Percentiles rank a stretch among this genome's conserved stretches.
phyloP scores from a whole-genome alignment of 2,888 invertebrate genomes.

The Calameuta filiformis region DNA sequence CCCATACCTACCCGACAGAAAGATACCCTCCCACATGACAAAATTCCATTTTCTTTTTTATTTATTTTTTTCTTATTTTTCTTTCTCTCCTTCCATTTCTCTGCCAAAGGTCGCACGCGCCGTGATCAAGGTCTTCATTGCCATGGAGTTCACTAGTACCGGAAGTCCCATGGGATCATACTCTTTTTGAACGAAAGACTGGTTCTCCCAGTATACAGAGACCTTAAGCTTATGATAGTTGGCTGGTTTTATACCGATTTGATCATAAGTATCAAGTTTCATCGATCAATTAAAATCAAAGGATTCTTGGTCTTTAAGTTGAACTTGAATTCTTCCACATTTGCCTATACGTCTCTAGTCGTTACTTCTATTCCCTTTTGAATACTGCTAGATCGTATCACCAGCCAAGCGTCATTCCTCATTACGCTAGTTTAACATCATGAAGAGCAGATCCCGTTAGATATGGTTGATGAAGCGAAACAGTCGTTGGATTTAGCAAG shows the following conservation, averaged over 20 bases:
- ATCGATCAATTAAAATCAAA: background rate
- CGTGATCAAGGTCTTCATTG: background rate
- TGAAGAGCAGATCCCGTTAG: background rate
- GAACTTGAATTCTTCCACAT: background rate
- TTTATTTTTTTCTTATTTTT: too few species aligned
- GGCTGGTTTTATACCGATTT: background rate
- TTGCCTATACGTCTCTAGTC: background rate
- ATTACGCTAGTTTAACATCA: background rate
- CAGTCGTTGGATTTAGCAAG: background rate
- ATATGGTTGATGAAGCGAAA: background rate
- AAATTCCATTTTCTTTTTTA: background rate
- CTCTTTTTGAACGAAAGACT: background rate
- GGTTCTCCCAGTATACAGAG: background rate
- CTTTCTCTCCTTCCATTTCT: background rate
- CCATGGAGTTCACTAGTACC: background rate
- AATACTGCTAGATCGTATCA: background rate
- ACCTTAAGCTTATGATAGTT: background rate
- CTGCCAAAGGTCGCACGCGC: background rate
- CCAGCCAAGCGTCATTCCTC: background rate
- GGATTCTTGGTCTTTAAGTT: background rate
- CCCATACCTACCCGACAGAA: background rate
- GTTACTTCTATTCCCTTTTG: background rate
- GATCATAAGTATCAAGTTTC: background rate
- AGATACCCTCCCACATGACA: background rate
- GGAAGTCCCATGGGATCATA: background rate